Conservation (phyloP, 2,888 invertebrate species). For the Ochropleura leucogaster region DNA sequence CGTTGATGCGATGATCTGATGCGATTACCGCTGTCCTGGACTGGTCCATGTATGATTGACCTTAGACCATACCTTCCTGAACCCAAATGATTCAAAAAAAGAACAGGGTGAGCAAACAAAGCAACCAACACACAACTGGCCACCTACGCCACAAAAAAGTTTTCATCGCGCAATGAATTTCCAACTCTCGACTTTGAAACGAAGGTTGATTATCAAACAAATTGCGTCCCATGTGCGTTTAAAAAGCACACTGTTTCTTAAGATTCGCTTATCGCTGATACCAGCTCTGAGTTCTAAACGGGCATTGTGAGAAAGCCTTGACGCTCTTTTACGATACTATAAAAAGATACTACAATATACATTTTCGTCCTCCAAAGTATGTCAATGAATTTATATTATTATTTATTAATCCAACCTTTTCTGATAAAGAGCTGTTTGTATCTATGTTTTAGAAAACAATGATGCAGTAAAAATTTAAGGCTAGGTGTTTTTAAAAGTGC, state of each 20-base stretch:
- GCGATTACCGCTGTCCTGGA: too few species aligned
- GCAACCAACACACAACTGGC: too few species aligned
- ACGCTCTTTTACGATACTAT: conserved; percentile 53
- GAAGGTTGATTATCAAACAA: background rate
- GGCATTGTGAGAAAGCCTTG: conserved; percentile 26
- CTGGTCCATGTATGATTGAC: too few species aligned
- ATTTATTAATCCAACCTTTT: conserved; percentile 33
- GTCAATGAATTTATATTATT: conserved; percentile 43
- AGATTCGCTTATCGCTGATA: conserved; percentile 3
- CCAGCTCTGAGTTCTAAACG: conserved; percentile 2
- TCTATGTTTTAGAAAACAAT: background rate
- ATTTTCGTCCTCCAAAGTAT: conserved; percentile 30
- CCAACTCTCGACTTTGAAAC: background rate
- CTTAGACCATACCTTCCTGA: too few species aligned
- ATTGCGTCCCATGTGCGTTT: background rate
- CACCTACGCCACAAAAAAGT: background rate
- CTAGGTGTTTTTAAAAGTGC: background rate
- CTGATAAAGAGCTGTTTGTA: background rate
- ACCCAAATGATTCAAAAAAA: too few species aligned
- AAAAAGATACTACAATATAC: conserved; percentile 54
- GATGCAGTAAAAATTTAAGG: background rate
- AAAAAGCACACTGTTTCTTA: background rate
- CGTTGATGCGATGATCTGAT: too few species aligned
- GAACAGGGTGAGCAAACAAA: background rate
- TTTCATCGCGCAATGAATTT: background rate